phyloP scores from a whole-genome alignment of 2,888 invertebrate species.

The Drosophila lacicola region DNA sequence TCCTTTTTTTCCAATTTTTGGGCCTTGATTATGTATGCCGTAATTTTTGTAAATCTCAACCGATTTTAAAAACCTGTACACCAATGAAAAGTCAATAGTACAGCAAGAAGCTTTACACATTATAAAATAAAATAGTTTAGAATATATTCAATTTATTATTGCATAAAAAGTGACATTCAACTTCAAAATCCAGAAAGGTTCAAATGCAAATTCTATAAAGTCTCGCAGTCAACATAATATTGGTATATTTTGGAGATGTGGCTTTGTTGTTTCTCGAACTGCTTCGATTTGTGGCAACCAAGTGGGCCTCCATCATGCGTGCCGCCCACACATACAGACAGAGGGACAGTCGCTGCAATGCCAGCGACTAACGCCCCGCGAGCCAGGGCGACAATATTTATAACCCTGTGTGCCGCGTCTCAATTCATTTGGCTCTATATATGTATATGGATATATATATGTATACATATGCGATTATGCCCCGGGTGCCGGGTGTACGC shows the following conservation, averaged over 20 bases:
- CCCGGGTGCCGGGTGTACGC: conserved; percentile 6
- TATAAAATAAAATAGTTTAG: too few relatives aligned
- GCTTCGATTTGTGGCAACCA: conserved; percentile 48
- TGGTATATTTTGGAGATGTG: neutral
- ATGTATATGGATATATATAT: neutral
- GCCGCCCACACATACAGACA: conserved; percentile 55
- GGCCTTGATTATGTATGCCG: too few relatives aligned
- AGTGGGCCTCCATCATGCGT: conserved; percentile 36
- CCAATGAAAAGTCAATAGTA: too few relatives aligned
- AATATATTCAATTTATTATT: too few relatives aligned
- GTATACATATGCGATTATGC: conserved; percentile 34
- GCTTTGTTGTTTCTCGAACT: conserved; percentile 1
- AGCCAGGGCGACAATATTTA: conserved; percentile 73
- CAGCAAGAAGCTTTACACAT: too few relatives aligned
- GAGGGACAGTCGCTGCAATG: conserved; percentile 8
- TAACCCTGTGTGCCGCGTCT: conserved; percentile 77
- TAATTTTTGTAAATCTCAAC: too few relatives aligned
- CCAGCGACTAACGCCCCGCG: conserved; percentile 47
- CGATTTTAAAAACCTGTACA: too few relatives aligned
- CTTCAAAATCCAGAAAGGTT: too few relatives aligned
- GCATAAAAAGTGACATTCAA: too few relatives aligned
- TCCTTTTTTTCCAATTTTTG: too few relatives aligned
- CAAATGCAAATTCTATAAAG: too few relatives aligned
- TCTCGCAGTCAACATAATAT: too few relatives aligned
- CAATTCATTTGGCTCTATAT: conserved; percentile 72